Conservation (phyloP, 2,113 vertebrate genomes). For the Arizona elegans region DNA sequence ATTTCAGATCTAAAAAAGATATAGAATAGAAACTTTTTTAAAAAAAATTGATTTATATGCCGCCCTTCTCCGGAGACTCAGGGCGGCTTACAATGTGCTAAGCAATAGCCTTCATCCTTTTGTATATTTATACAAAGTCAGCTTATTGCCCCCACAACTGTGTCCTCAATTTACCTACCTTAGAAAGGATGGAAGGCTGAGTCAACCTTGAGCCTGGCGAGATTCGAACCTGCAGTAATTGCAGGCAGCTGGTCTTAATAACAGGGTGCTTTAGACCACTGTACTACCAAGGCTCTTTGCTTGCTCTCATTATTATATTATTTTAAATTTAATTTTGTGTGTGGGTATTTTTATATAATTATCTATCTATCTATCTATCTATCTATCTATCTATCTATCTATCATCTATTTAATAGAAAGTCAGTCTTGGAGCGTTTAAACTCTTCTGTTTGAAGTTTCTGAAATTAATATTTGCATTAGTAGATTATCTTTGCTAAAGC, state of each 20-base stretch:
- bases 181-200: too few species aligned
- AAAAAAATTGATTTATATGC: too few species aligned
- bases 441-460: not conserved
- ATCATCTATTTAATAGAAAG: not conserved
- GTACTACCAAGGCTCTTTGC: not conserved
- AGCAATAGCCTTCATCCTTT: too few species aligned
- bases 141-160: too few species aligned
- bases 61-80: too few species aligned
- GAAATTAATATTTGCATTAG: not conserved
- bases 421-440: not conserved
- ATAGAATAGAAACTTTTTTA: not conserved
- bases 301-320: not conserved
- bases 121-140: too few species aligned
- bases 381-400: not conserved
- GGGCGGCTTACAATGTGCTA: too few species aligned
- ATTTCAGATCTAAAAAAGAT: not conserved
- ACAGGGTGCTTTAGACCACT: too few species aligned
- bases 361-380: not conserved
- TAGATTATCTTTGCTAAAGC: not conserved
- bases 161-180: too few species aligned
- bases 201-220: too few species aligned
- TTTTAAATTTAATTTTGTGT: not conserved
- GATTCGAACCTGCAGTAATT: too few species aligned
- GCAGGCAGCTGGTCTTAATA: too few species aligned
- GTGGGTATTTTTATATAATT: not conserved